Conservation (phyloP, 2,888 invertebrate species). For the Conomelus anceps region DNA sequence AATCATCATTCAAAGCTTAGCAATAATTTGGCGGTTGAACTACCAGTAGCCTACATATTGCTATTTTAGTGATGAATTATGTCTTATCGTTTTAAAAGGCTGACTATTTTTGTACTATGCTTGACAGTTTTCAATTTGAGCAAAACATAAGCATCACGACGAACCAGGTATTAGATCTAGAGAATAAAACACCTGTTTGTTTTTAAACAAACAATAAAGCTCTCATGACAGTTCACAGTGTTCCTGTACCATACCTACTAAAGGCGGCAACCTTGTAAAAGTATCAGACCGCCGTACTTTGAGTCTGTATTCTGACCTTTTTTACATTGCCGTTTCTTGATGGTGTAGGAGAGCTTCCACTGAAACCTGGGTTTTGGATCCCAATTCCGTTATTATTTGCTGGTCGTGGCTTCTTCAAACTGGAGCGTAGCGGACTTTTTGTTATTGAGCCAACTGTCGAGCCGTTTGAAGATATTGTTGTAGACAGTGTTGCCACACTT, state of each 20-base stretch:
- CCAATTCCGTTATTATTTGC: conserved; percentile 57
- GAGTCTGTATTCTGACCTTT: conserved; percentile 85
- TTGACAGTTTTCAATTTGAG: neutral
- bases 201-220: neutral
- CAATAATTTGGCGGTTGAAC: neutral
- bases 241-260: no score
- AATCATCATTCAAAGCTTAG: neutral
- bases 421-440: conserved; percentile 66
- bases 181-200: neutral
- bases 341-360: conserved; percentile 75
- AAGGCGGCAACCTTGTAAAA: neutral
- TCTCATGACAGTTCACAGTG: no score
- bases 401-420: conserved; percentile 62
- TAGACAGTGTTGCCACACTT: conserved; percentile 65
- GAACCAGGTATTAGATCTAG: neutral
- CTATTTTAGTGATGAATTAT: neutral
- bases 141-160: neutral
- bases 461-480: conserved; percentile 54
- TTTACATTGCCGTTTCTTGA: conserved; percentile 81
- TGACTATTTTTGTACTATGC: neutral
- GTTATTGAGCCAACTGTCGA: conserved; percentile 46
- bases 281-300: conserved; percentile 76
- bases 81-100: neutral
- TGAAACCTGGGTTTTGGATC: conserved; percentile 80
- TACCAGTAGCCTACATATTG: neutral